Evolutionary conservation across 2,113 vertebrate species (phyloP).

Genomic region (Muscicapa adusta): DNA sequence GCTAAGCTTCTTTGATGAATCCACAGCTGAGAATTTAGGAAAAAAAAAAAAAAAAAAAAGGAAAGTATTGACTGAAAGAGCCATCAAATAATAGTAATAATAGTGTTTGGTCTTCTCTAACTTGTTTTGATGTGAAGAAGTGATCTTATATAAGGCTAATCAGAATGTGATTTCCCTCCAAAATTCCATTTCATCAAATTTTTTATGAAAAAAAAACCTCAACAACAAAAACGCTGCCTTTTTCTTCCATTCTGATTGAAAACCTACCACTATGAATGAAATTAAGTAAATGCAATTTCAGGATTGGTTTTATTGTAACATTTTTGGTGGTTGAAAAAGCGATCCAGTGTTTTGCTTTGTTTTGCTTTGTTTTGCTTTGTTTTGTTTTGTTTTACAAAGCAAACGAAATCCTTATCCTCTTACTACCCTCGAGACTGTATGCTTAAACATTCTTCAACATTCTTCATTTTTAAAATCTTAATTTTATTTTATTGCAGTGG

Average conservation of each 20-base stretch:
- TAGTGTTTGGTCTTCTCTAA: background rate
- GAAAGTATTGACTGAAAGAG: background rate
- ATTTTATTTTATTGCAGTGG: background rate
- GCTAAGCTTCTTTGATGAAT: background rate
- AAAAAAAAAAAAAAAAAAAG: background rate
- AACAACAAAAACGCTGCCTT: background rate
- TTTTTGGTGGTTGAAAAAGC: background rate
- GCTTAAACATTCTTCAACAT: background rate
- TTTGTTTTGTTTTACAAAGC: background rate
- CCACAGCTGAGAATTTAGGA: background rate
- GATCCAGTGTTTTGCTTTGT: background rate
- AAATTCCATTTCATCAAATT: background rate
- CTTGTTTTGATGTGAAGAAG: background rate
- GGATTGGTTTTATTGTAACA: background rate
- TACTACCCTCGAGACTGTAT: background rate
- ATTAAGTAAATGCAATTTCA: background rate
- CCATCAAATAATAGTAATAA: background rate
- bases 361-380: background rate
- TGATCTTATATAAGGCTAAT: background rate
- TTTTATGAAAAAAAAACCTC: fast-evolving
- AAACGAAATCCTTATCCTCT: background rate
- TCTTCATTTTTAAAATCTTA: background rate
- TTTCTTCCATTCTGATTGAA: background rate
- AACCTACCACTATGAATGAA: background rate
- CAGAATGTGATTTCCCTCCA: background rate